A percentile compares a stretch with the other conserved stretches of the same genome.
phyloP scores from a whole-genome alignment of 2,888 invertebrate species.

The Caenorhabditis macrosperma region DNA sequence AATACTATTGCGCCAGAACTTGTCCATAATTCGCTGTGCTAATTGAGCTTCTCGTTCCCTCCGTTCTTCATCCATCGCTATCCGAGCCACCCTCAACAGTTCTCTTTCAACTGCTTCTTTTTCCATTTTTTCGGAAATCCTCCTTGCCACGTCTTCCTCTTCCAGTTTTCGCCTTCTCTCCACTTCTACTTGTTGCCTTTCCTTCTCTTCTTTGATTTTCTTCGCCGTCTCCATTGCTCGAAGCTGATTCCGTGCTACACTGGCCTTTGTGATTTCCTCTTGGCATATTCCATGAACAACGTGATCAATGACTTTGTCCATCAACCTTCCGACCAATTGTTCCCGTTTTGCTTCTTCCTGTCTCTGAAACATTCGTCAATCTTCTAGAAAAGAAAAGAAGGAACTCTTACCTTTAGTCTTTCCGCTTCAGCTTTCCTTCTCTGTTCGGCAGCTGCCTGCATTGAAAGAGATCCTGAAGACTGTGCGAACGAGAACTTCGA shows the following conservation, averaged over 20 bases:
- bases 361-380: conserved; percentile 4
- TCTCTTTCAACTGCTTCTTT: conserved; percentile 23
- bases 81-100: conserved; percentile 1
- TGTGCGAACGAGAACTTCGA: conserved; percentile 17
- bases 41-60: conserved; percentile 12
- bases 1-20: conserved; percentile 26
- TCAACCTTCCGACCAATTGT: conserved; percentile 6
- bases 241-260: conserved; percentile 24
- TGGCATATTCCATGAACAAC: conserved; percentile 18
- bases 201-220: conserved; percentile 27
- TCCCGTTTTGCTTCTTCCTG: conserved; percentile 15
- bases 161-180: conserved; percentile 5
- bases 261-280: conserved; percentile 31
- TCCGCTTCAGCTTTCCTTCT: conserved; percentile 29
- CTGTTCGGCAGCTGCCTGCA: conserved; percentile 30
- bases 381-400: neutral
- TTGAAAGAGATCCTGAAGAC: conserved; percentile 23
- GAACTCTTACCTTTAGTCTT: conserved; percentile 13
- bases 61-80: conserved; percentile 25
- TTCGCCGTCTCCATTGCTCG: conserved; percentile 25
- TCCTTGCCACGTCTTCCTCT: conserved; percentile 17
- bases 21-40: conserved; percentile 13
- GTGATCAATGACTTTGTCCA: conserved; percentile 26
- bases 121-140: conserved; percentile 28
- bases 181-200: conserved; percentile 8